A percentile compares a stretch with the other conserved stretches of the same genome.
Evolutionary conservation across 2,888 invertebrate genomes (phyloP).

Genomic region (Machimus atricapillus): DNA sequence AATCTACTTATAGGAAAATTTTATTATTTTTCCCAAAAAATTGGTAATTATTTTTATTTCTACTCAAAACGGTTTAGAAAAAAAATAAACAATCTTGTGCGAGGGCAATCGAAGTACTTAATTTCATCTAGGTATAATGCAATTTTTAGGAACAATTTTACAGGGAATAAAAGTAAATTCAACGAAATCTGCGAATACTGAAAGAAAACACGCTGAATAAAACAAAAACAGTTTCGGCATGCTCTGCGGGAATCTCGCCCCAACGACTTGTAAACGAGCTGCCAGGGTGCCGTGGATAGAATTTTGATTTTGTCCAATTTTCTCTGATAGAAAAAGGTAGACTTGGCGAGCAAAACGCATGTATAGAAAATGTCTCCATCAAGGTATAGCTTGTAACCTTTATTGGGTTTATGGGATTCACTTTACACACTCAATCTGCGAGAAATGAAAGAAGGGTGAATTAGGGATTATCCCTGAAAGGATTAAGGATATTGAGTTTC

Average conservation of each 20-base stretch:
- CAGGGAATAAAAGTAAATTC: not conserved
- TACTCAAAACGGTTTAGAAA: not conserved
- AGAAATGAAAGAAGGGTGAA: conserved; percentile 22
- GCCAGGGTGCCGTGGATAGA: conserved; percentile 15
- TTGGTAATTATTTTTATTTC: not conserved
- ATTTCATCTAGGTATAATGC: not conserved
- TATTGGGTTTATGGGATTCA: conserved; percentile 25
- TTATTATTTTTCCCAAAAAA: not conserved
- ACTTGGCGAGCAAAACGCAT: not conserved
- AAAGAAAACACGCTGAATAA: not conserved
- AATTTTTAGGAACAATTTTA: not conserved
- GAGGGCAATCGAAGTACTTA: not conserved
- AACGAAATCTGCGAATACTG: not conserved
- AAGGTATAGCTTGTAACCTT: conserved; percentile 27
- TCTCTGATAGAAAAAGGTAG: conserved; percentile 26
- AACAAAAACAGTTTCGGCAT: not conserved
- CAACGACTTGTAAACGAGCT: conserved; percentile 26
- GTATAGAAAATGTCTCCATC: conserved; percentile 19
- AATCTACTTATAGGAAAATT: not conserved
- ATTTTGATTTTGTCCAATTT: conserved; percentile 28
- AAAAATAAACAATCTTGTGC: not conserved
- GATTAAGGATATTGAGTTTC: conserved; percentile 26
- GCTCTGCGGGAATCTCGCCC: not conserved
- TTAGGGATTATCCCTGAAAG: conserved; percentile 28
- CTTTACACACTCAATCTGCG: conserved; percentile 28